phyloP scores from a whole-genome alignment of 2,797 vertebrate species.

The Eupleurogrammus muticus region DNA sequence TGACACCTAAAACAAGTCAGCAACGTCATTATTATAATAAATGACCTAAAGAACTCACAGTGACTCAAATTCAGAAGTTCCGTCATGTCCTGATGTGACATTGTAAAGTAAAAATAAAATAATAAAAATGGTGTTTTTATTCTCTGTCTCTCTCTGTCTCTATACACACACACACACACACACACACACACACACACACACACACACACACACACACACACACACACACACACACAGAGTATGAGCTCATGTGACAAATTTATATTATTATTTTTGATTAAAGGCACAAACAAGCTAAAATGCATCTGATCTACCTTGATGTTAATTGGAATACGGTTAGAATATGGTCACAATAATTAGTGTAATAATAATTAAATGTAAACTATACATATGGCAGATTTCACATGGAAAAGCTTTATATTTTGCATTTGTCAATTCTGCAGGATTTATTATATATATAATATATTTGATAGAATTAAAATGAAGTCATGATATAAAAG shows the following conservation, averaged over 20 bases:
- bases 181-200: too few relatives aligned
- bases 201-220: too few relatives aligned
- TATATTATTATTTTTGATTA: background rate
- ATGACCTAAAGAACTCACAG: background rate
- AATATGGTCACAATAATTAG: conserved; percentile 4
- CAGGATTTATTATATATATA: too few relatives aligned
- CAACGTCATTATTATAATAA: background rate
- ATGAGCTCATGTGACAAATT: background rate
- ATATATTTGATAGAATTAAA: background rate
- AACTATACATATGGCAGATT: background rate
- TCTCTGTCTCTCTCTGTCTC: too few relatives aligned
- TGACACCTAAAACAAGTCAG: background rate
- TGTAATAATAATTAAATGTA: background rate
- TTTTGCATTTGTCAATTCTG: too few relatives aligned
- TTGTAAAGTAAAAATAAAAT: too few relatives aligned
- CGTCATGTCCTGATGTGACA: background rate
- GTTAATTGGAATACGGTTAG: background rate
- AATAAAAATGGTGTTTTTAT: too few relatives aligned
- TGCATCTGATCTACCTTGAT: background rate
- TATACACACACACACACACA: too few relatives aligned
- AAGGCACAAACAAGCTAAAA: background rate
- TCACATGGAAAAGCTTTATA: background rate
- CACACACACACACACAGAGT: too few relatives aligned
- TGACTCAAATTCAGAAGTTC: background rate
- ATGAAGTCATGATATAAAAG: background rate